Conservation (phyloP, 92 coral and sea anemone genomes). For the Blastomussa wellsi region DNA sequence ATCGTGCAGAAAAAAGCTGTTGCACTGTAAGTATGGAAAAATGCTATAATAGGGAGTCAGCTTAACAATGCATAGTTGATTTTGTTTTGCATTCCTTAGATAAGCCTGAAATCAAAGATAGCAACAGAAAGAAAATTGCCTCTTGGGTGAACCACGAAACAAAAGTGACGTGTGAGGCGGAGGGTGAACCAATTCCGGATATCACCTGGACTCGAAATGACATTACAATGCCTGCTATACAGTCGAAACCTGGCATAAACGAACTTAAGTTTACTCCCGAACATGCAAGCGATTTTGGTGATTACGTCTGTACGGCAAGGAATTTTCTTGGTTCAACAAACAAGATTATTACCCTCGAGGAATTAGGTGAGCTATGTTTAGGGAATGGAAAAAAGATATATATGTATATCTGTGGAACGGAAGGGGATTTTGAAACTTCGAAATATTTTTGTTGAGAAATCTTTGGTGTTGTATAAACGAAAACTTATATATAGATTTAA, state of each 20-base stretch:
- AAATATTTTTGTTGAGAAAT: too few species aligned
- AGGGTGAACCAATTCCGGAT: slow-evolving; percentile 41
- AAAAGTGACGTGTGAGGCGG: slow-evolving; percentile 28
- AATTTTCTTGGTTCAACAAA: slow-evolving; percentile 37
- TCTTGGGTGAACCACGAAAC: slow-evolving; percentile 46
- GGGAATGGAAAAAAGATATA: too few species aligned
- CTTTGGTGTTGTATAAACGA: too few species aligned
- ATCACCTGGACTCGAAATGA: slow-evolving; percentile 41
- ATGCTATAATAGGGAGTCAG: too few species aligned
- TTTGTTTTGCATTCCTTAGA: not conserved
- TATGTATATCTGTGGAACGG: too few species aligned
- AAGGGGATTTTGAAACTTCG: not conserved
- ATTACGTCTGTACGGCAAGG: slow-evolving; percentile 30
- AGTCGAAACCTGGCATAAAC: not conserved
- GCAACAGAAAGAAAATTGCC: not conserved
- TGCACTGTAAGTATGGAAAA: too few species aligned
- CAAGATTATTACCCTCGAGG: not conserved
- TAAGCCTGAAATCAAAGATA: slow-evolving; percentile 19
- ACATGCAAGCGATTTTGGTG: slow-evolving; percentile 36
- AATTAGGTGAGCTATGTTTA: slow-evolving; percentile 22
- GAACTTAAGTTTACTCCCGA: slow-evolving; percentile 21
- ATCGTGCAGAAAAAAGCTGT: too few species aligned
- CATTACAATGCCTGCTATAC: not conserved
- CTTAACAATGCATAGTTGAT: too few species aligned
- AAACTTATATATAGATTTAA: too few species aligned